phyloP scores from a whole-genome alignment of 1,140 invertebrate species.

The Neodiprion pinetum region DNA sequence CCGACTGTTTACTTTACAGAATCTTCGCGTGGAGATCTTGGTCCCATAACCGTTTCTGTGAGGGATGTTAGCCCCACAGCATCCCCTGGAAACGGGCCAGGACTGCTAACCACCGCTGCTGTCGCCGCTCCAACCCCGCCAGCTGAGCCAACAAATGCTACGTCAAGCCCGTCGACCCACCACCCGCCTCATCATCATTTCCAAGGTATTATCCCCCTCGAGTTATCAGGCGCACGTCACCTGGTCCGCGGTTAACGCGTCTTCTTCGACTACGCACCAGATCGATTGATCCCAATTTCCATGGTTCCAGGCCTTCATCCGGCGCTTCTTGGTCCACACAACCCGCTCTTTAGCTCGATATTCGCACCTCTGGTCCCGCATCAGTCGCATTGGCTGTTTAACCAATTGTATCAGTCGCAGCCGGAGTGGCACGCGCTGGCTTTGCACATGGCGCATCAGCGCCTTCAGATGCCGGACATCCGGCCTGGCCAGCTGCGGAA shows the following conservation, averaged over 20 bases:
- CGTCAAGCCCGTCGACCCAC: constrained; percentile 51
- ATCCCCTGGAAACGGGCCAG: constrained; percentile 54
- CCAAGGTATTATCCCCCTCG: constrained; percentile 44
- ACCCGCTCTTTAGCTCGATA: constrained; percentile 57
- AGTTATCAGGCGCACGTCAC: not conserved
- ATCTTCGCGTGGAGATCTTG: constrained; percentile 52
- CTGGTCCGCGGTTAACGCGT: not conserved
- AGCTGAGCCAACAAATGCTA: constrained; percentile 45
- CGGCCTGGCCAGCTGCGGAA: constrained; percentile 53
- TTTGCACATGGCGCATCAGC: constrained; percentile 57
- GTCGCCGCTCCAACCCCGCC: constrained; percentile 52
- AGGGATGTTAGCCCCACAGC: constrained; percentile 50
- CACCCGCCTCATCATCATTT: constrained; percentile 49
- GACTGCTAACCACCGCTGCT: constrained; percentile 54
- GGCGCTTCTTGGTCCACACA: constrained; percentile 50
- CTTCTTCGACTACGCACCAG: not conserved
- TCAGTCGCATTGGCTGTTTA: constrained; percentile 57
- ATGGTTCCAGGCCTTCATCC: constrained; percentile 50
- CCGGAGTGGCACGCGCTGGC: constrained; percentile 59
- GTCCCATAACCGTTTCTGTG: constrained; percentile 55
- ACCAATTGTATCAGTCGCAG: constrained; percentile 56
- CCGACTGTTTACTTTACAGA: constrained; percentile 37
- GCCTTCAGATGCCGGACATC: constrained; percentile 53
- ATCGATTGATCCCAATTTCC: not conserved
- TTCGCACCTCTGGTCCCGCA: constrained; percentile 57